Evolutionary conservation across 2,797 vertebrate species (phyloP), one percentile per base, ranked within the genome.

Genomic region (Balearica regulorum): DNA sequence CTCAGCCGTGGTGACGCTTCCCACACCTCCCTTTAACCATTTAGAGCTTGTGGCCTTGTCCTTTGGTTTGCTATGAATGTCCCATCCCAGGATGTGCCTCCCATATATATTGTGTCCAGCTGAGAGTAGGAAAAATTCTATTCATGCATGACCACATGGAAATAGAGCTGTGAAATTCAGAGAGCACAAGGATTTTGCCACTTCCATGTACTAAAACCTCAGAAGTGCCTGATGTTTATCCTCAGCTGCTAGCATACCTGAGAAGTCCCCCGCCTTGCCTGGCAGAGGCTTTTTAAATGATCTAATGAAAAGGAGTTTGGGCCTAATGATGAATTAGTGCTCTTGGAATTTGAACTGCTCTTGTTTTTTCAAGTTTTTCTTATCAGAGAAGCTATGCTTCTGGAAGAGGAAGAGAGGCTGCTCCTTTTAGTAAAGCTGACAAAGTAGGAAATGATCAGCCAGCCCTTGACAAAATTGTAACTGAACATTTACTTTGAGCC

Each of bases 321-420:
- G 70, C 62, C n/a, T 29, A 21, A 54, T 77, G 94, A 97, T 96
- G 93, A 95, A 97, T 97, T 93, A 92, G 72, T 86, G 86, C 94
- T 86, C 20, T 55, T 97, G 97, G 97, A 97, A 97, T 97, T 97
- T 96, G 96, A 94, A 84, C 54, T 43, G 91, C 96, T 94, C 83
- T 70, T 83, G 90, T 95, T 96, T 97, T 97, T 95, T 73, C 91
- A 87, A 91, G 89, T 95, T 88, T 75, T 55, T 96, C 95, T 97
- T 97, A 95, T 96, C 83, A 16, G 91, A 89, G 87, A 53, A 82
- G 60, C 83, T 9, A 6, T 89, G 41, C 77, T 94, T 92, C 82
- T 96, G 93, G 95, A 94, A 93, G 79, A 80, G 76, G 78, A 84
- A 31, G 75, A 87, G 55, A 41, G 15, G 73, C 58, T 44, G 54